A percentile compares a stretch with the other conserved stretches of the same genome.
phyloP scores from a whole-genome alignment of 2,797 vertebrate species.

The Poecilia velifera region DNA sequence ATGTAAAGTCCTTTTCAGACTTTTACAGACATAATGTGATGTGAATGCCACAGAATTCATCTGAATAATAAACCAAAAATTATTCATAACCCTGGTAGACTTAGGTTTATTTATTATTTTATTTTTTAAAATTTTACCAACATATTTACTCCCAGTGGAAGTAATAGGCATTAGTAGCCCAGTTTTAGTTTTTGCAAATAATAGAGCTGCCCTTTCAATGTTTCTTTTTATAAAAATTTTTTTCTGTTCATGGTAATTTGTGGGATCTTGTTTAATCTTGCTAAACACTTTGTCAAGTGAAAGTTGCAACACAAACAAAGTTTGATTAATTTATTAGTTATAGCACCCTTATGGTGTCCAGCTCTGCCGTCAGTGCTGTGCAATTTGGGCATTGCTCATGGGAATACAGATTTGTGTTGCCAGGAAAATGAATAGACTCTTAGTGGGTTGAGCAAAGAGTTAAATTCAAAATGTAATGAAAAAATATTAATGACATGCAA shows the following conservation, averaged over 20 bases:
- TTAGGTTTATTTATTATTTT: background rate
- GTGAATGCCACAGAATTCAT: background rate
- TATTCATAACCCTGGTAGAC: background rate
- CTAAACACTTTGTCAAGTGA: background rate
- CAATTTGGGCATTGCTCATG: slow-evolving; percentile 17
- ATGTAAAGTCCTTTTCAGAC: background rate
- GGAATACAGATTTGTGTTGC: slow-evolving; percentile 28
- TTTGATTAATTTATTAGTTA: background rate
- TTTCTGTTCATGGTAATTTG: background rate
- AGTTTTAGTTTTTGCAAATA: too few relatives aligned
- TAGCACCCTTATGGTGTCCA: slow-evolving; percentile 18
- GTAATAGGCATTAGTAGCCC: too few relatives aligned
- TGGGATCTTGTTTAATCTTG: background rate
- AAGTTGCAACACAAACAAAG: slow-evolving; percentile 7
- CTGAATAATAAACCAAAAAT: background rate
- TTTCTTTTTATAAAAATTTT: background rate
- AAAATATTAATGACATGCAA: slow-evolving; percentile 75
- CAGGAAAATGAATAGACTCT: slow-evolving; percentile 27
- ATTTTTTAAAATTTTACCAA: background rate
- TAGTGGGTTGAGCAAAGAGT: slow-evolving; percentile 34
- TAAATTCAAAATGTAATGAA: slow-evolving; percentile 69
- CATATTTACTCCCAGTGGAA: background rate
- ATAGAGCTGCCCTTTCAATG: background rate
- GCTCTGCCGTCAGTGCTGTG: slow-evolving; percentile 12
- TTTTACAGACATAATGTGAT: background rate